A percentile compares a stretch with the other conserved stretches of the same genome.
These are phyloP conservation scores for Florisuga fusca DNA, from an alignment of 2,797 vertebrate species.

Conservation along the genomic window DNA sequence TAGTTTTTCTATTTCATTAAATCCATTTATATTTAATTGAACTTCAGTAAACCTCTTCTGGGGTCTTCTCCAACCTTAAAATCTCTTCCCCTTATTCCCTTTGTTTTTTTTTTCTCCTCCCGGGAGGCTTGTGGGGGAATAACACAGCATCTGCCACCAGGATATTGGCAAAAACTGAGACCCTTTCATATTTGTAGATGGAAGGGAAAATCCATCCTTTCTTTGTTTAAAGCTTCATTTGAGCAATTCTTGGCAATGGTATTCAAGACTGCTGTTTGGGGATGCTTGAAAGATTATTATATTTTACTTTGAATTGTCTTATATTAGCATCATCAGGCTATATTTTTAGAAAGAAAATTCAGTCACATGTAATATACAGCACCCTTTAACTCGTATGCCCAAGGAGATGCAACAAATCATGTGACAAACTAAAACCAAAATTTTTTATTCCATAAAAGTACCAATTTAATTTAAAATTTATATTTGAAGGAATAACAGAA, in stretches of 20 bases:
- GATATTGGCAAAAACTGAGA: too few species aligned
- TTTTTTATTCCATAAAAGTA: neutral
- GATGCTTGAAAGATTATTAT: constrained; percentile 8
- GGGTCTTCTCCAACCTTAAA: too few species aligned
- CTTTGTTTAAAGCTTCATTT: neutral
- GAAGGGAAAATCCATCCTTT: neutral
- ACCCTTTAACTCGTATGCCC: neutral
- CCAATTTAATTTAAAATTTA: neutral
- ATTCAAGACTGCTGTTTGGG: constrained; percentile 29
- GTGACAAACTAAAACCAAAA: neutral
- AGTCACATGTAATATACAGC: neutral
- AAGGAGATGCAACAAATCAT: neutral
- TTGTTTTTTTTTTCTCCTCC: too few species aligned
- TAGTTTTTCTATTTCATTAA: too few species aligned
- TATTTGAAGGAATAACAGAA: neutral
- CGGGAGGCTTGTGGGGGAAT: too few species aligned
- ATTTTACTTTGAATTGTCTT: neutral
- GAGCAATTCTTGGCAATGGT: neutral
- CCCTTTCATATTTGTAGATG: neutral
- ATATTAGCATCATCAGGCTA: neutral
- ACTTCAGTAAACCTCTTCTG: too few species aligned
- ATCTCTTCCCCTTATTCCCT: too few species aligned
- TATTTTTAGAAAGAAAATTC: neutral
- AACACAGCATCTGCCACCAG: too few species aligned
- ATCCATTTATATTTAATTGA: too few species aligned